Evolutionary conservation across 2,888 invertebrate genomes (phyloP), one percentile per base, ranked within the genome.

Genomic region (Drosophila histrio): DNA sequence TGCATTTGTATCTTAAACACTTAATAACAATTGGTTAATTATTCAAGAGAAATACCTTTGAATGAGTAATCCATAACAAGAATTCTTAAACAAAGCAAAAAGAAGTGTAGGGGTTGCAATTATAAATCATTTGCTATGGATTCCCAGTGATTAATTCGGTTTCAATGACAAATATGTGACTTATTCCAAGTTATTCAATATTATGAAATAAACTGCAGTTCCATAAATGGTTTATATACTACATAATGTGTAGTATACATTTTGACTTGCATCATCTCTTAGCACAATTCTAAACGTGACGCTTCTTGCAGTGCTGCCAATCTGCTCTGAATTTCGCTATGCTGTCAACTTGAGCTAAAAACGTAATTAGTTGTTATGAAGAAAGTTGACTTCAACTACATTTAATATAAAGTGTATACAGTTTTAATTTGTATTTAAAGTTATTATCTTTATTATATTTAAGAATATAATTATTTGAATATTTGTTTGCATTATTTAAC

Each of bases 71-170:
- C 6, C n/a, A n/a, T 19, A 8, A 11, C 3, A 24, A 11, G n/a
- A 50, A 38, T 50, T 50, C 36, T 9, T n/a, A 9, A 50, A 50
- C 50, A 50, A 50, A 26, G 50, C 2, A 36, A 3, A n/a, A 28
- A 52, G 26, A 38, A 52, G 26, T 28, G 50, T 52, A 19, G 38
- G 38, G 26, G 38, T 19, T 28, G 24, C 13, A 15, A 47, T 47
- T 47, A 13, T 32, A 13, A 13, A 19, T 5, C 24, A 17, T 36
- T 36, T 52, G 28, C 8, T 52, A 13, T 26, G 13, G 2, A 28
- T 13, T 21, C 2, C 11, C 30, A 39, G 15, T 53, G 53, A 53
- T 53, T 41, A 53, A 53, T 53, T 28, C 28, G 1, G 9, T 13
- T 52, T 17, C 38, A 9, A 52, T 49, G 32, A 13, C 19, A 22